A percentile compares a stretch with the other conserved stretches of the same genome.
phyloP scores from a whole-genome alignment of 2,113 vertebrate species.

The Lamprotornis superbus region DNA sequence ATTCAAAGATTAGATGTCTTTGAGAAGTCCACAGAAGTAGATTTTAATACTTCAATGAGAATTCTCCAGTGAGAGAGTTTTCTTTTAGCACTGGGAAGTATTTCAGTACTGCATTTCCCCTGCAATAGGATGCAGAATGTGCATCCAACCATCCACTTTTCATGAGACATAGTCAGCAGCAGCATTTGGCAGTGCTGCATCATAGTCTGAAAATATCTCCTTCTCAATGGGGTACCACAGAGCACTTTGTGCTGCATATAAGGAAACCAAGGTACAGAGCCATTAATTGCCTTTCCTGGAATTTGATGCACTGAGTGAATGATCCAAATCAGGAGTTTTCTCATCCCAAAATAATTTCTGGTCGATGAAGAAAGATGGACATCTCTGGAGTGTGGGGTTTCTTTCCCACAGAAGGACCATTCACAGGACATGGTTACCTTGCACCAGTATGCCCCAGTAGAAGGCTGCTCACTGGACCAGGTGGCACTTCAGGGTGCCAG shows the following conservation, averaged over 20 bases:
- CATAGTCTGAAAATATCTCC: background rate
- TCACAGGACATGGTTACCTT: background rate
- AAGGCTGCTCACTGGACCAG: fast-evolving
- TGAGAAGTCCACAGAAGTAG: background rate
- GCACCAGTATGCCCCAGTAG: background rate
- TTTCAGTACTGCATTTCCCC: conserved; percentile 29
- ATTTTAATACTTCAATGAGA: conserved; percentile 5
- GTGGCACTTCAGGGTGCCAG: background rate
- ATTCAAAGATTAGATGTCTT: conserved; percentile 15
- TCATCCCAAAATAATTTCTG: background rate
- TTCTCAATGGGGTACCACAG: background rate
- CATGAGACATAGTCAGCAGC: background rate
- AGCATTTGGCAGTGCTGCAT: background rate
- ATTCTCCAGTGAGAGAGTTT: background rate
- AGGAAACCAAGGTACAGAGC: background rate
- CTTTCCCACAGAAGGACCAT: background rate
- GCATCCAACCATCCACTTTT: background rate
- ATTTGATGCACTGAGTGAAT: background rate
- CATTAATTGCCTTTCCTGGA: background rate
- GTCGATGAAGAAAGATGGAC: background rate
- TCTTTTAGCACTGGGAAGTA: background rate
- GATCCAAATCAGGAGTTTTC: background rate
- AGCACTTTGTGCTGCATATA: background rate
- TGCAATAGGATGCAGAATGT: conserved; percentile 36
- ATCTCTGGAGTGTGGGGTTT: background rate